Base-by-base conservation (phyloP, 2,888 invertebrate genomes). In the Apamea monoglypha region DNA sequence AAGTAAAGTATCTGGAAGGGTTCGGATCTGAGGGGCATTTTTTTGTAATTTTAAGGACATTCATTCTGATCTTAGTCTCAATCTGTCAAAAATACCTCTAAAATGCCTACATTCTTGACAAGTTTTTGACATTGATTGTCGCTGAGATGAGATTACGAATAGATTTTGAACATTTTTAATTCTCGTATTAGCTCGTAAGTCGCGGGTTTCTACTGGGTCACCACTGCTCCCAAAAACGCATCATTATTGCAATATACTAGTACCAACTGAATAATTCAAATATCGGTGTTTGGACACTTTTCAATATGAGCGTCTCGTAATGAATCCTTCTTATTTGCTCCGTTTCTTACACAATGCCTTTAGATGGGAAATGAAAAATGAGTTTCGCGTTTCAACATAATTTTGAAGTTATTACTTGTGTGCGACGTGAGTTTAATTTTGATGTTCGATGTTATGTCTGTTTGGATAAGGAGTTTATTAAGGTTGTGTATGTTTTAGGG, bases 281-380 rank as follows among this genome's bases (percentile, higher is more conserved):
- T 29, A 77, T 56, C 44, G 5, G 16, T 85, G 81, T 91, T 88
- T 86, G 87, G 78, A 84, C 87, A 86, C 83, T 90, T 90, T 91
- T 90, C 90, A 91, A 90, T 91, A 90, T 87, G 76, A 78, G 61
- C 64, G 61, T 64, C 74, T 67, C 14, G 70, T 83, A 85, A 86
- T 88, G 80, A 85, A 84, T 85, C 78, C 76, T 81, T 63, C 83
- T 78, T 86, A 84, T 86, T 88, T 83, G 44, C 76, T 80, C 73
- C 70, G 66, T 70, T 82, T 66, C 80, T 75, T 81, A 78, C 50
- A 86, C 78, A 88, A 86, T 83, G 84, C 67, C 67, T 76, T 78
- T 29, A 47, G 68, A 83, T 70, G 40, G 74, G 78, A 80, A 80
- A 88, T 86, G 83, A 86, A 83, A 89, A 89, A 89, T 75, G 74